Base-by-base conservation (phyloP, 2,888 invertebrate genomes). In the Cantharis nigra region DNA sequence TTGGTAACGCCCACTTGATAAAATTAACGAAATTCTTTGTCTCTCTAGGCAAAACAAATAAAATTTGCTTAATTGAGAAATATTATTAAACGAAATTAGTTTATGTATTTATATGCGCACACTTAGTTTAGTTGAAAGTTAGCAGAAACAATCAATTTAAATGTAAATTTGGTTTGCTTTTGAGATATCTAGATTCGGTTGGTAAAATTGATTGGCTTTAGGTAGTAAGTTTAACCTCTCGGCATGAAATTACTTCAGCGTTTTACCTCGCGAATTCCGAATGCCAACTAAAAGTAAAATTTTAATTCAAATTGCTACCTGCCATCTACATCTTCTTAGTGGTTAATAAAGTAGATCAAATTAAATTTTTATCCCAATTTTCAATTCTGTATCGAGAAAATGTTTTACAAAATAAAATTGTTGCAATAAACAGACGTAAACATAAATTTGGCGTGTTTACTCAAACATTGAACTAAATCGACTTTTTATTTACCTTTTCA, bases 101-200 rank as follows among this genome's bases (percentile, higher is more conserved):
- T 49, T 49, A 49, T 49, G 49, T 49, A 49, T 49, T 49, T 49
- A 49, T 49, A 49, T 49, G 49, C 1, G 49, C 49, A 49, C 49
- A 49, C 49, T n/a, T 49, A 49, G 49, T 49, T 70, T 75, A 78
- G 67, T 76, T 79, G 78, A 77, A 76, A 78, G 74, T 74, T 79
- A 74, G 74, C 80, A 79, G 80, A 81, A 81, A 81, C 81, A 81
- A 81, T 81, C 79, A 81, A 81, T 81, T 81, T 81, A 78, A 75
- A 81, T 81, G 81, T 80, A 81, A 81, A 81, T 81, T 76, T 63
- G 30, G 73, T 65, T 71, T 72, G 78, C 70, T 72, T 62, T 65
- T 71, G 75, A 75, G 78, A 78, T 75, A 75, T 75, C 75, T 75
- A 71, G 72, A 75, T 78, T 65, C 78, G 70, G 72, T 78, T 71